These are phyloP conservation scores for Trissoscelio sp. DNA, from an alignment of 2,888 invertebrate species.

Conservation along the genomic window DNA sequence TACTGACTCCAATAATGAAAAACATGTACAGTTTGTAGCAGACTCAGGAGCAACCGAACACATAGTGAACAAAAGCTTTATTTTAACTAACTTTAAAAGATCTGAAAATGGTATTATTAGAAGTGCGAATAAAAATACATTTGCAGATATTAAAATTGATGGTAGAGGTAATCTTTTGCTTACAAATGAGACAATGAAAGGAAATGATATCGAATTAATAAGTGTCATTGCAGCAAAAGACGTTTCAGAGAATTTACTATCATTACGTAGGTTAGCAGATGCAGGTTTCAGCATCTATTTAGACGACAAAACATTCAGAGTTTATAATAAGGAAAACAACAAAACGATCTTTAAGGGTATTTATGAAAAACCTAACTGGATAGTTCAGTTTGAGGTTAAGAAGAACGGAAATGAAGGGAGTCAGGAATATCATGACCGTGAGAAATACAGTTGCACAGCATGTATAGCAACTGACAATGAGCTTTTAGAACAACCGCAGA, in stretches of 20 bases:
- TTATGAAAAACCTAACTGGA: conserved; percentile 66
- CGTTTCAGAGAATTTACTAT: conserved; percentile 71
- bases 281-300: background rate
- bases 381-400: conserved; percentile 54
- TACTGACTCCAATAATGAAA: conserved; percentile 2
- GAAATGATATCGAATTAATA: conserved; percentile 54
- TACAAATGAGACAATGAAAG: conserved; percentile 43
- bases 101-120: conserved; percentile 58
- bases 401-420: conserved; percentile 5
- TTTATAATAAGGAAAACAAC: conserved; percentile 54
- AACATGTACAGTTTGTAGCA: conserved; percentile 57
- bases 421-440: conserved; percentile 6
- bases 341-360: conserved; percentile 58
- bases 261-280: conserved; percentile 61
- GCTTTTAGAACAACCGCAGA: conserved; percentile 22
- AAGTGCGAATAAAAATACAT: conserved; percentile 67
- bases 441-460: conserved; percentile 56
- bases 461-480: conserved; percentile 41
- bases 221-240: conserved; percentile 69
- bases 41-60: conserved; percentile 70
- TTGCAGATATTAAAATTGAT: conserved; percentile 69
- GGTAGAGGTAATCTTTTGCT: conserved; percentile 70
- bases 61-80: conserved; percentile 33
- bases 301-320: conserved; percentile 35
- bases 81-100: conserved; percentile 22